Evolutionary conservation across 2,888 invertebrate species (phyloP), one percentile per base, ranked within the genome.

Genomic region (Pachydiplax longipennis): DNA sequence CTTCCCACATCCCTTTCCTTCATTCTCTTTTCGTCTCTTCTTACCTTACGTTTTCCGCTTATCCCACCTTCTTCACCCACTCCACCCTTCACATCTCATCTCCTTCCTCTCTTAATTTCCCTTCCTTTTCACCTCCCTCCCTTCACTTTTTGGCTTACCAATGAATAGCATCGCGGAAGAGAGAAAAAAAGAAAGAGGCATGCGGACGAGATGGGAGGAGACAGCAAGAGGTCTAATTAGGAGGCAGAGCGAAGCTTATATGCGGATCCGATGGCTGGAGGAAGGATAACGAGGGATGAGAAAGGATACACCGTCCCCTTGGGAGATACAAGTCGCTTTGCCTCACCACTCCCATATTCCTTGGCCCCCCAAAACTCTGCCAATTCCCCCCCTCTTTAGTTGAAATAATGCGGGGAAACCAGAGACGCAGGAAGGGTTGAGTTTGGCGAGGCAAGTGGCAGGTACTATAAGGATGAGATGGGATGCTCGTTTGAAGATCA

Each of bases 191-290:
- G 73, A 25, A 73, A 73, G 73, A 31, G 12, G 73, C 3, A 15
- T 15, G 61, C 18, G 81, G 37, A 40, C 10, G 82, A 25, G 31
- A 25, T 12, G 25, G 18, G 22, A 6, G 35, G 58, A 58, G 83
- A 83, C 31, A 83, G 83, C 82, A 53, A 83, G 82, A 58, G 58
- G 83, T 58, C 83, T 83, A 83, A 83, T 83, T 83, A 83, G 83
- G 83, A 83, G 83, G 83, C 83, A 35, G 83, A 58, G 58, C 35
- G 83, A 83, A 58, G 83, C 83, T 83, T 73, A 73, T 73, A 73
- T 31, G 73, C 73, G 73, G 83, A 83, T 83, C 83, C 83, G 83
- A 83, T 58, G 83, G 83, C 58, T 83, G 31, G 83, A 83, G 83
- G 48, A 58, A 83, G 83, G 58, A 83, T 83, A 83, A 83, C 83